Evolutionary conservation across 2,113 vertebrate species (phyloP), one percentile per base, ranked within the genome.

Genomic region (Gymnobelideus leadbeateri): DNA sequence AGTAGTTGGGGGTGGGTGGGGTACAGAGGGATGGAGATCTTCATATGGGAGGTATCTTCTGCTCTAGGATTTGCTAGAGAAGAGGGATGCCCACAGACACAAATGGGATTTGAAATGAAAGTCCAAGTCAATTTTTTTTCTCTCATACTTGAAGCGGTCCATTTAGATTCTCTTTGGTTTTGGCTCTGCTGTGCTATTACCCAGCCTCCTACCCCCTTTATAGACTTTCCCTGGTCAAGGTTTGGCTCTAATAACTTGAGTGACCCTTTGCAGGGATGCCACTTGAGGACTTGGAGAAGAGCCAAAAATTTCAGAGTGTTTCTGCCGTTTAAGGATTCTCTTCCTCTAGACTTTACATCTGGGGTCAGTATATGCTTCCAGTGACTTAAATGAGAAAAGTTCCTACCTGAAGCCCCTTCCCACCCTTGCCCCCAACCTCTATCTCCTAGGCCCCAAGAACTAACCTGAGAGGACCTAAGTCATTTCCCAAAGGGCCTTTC

Each of bases 401-500:
- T 51, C 51, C 52, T 49, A 25, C 53, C 46, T 46, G n/a, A 46
- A 23, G 23, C 55, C 8, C 37, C 68, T n/a, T 89, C 57, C 25
- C 89, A 93, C 93, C n/a, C 4, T 37, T 68, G 95, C 95, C 43
- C 26, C 89, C 49, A 94, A 96, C 95, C 92, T 55, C 43, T 8
- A 28, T 25, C 96, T 46, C 51, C 19, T 95, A 77, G 77, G 57
- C n/a, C 26, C 54, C 55, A 94, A 94, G 84, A 96, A 93, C 31
- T 92, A 92, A 77, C 53, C 96, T 51, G 92, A 94, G 97, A 94
- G 91, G 92, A 90, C 77, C 89, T 24, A 94, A 96, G 95, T 91
- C 91, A 92, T 54, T 93, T 96, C 94, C 94, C 96, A 53, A 51
- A 92, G 55, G 92, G 84, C 92, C 55, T 95, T 95, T 92, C 93